Conservation (phyloP, 2,888 invertebrate genomes). For the Craniophora ligustri region DNA sequence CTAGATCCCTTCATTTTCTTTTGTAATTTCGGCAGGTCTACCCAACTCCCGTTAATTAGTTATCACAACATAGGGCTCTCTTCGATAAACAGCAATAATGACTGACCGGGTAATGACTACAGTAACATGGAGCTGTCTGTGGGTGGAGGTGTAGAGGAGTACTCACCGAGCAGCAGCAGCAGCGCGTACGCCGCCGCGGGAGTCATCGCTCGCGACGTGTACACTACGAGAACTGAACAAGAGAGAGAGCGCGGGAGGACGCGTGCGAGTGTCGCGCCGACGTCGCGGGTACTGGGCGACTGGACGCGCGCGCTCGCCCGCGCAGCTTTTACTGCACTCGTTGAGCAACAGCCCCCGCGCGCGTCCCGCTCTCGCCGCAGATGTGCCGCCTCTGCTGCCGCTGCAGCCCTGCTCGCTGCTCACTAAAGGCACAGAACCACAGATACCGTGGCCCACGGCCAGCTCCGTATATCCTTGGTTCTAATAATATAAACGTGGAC, state of each 20-base stretch:
- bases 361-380: neutral
- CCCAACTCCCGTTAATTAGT: no score
- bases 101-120: no score
- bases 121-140: conserved; percentile 19
- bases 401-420: no score
- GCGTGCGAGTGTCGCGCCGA: conserved; percentile 36
- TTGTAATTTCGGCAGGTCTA: no score
- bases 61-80: no score
- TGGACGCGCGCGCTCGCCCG: conserved; percentile 45
- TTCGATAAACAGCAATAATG: neutral
- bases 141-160: neutral
- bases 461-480: no score
- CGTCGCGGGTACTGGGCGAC: conserved; percentile 52
- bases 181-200: conserved; percentile 54
- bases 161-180: conserved; percentile 67
- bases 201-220: conserved; percentile 41
- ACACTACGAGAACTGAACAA: conserved; percentile 37
- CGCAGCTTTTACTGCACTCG: conserved; percentile 36
- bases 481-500: no score
- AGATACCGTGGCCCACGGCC: no score
- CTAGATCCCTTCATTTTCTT: no score
- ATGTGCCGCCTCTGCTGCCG: neutral
- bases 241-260: conserved; percentile 27
- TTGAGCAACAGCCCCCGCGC: conserved; percentile 20
- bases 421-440: no score